Percentiles rank a stretch among this genome's conserved stretches.
Evolutionary conservation across 2,113 vertebrate genomes (phyloP).

Genomic region (Ctenodactylus gundi): DNA sequence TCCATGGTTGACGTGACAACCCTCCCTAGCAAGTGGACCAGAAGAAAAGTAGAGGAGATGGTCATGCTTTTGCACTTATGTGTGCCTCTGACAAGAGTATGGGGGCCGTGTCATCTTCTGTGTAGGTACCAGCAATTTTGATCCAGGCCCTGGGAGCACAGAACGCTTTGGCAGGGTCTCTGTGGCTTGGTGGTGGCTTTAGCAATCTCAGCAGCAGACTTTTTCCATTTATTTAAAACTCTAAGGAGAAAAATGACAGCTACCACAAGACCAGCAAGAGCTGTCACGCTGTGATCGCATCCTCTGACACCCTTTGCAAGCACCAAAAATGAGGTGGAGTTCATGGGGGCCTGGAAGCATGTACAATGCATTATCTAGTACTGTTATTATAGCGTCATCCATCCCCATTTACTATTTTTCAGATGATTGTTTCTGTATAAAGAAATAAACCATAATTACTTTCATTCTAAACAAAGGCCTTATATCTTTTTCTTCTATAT

Average conservation of each 20-base stretch:
- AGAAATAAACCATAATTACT: neutral
- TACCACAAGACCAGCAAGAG: neutral
- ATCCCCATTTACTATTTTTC: neutral
- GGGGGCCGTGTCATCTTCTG: neutral
- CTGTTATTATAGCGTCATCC: neutral
- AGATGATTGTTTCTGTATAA: neutral
- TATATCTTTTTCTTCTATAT: neutral
- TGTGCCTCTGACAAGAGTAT: neutral
- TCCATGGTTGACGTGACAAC: neutral
- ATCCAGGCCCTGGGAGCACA: neutral
- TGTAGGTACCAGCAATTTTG: neutral
- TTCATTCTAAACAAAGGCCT: neutral
- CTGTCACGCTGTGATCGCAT: neutral
- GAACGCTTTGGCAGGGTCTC: neutral
- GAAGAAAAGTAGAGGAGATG: neutral
- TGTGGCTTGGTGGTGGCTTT: conserved; percentile 45
- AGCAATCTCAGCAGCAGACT: neutral
- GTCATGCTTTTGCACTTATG: neutral
- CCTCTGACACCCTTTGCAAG: neutral
- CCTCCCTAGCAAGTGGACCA: neutral
- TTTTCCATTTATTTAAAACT: neutral
- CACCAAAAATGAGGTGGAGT: neutral
- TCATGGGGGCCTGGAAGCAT: neutral
- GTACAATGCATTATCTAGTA: neutral
- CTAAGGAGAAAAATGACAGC: neutral